Percentiles rank a stretch among this genome's conserved stretches.
These are phyloP conservation scores for Thecophora atra DNA, from an alignment of 2,888 invertebrate species.

Conservation along the genomic window DNA sequence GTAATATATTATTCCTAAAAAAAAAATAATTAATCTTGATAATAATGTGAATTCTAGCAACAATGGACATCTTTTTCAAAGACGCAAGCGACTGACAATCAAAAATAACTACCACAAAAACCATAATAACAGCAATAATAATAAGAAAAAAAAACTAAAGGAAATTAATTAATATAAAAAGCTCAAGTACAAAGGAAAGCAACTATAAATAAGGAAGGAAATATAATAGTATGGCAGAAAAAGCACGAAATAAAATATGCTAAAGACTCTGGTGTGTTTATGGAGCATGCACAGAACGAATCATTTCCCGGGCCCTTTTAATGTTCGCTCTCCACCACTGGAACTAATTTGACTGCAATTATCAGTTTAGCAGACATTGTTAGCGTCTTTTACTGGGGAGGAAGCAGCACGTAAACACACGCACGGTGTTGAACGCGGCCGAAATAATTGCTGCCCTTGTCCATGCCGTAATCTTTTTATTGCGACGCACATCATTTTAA, in stretches of 20 bases:
- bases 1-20: too few relatives aligned
- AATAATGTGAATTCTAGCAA: background rate
- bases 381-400: background rate
- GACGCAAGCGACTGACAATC: slow-evolving; percentile 1
- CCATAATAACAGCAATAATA: background rate
- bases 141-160: background rate
- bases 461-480: background rate
- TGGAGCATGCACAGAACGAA: background rate
- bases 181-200: background rate
- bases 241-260: background rate
- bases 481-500: background rate
- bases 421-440: too few relatives aligned
- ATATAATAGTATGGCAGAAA: background rate
- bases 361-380: slow-evolving; percentile 23
- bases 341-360: slow-evolving; percentile 27
- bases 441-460: background rate
- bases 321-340: slow-evolving; percentile 8
- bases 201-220: background rate
- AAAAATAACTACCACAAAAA: background rate
- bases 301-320: background rate
- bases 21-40: too few relatives aligned
- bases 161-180: background rate
- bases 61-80: background rate
- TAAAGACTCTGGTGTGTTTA: background rate
- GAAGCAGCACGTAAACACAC: too few relatives aligned